Evolutionary conservation across 2,888 invertebrate genomes (phyloP), one percentile per base, ranked within the genome.

Genomic region (Clitarchus hookeri): DNA sequence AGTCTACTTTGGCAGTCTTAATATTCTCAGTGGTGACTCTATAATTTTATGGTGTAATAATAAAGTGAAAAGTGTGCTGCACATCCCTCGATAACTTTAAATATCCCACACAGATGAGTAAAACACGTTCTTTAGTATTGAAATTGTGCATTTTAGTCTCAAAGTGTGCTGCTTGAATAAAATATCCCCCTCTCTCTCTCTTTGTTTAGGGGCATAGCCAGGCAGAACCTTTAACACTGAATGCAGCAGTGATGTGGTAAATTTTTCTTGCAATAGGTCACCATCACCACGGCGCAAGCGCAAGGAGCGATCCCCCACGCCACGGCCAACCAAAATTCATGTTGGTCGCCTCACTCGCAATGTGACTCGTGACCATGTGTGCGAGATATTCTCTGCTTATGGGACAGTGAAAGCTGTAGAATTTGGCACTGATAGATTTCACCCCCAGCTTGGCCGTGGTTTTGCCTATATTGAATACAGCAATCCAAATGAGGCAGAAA

Each of bases 401-500:
- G 97, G 97, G 23, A 94, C 94, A 85, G 95, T 99, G 0, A 98
- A 98, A 91, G 93, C 94, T 90, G 95, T 99, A 0, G 99, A 99
- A 90, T 96, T 98, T 91, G 97, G 97, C 0, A 93, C 94, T 88
- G 99, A 99, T 90, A 95, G 98, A 88, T 93, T 96, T 86, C 98
- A 99, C 91, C 95, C 96, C 0, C 96, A 96, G 90, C 94, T 97
- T 89, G 97, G 97, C n/a, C 94, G 97, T 48, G 98, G 98, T 0
- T 97, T 97, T 91, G 98, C 98, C 19, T 99, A 99, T 91, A 97
- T 99, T 3, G 99, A 99, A 90, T 99, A 96, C 92, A 96, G 95
- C 88, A 97, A 95, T 86, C 94, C 98, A 0, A 99, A 99, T 89
- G 98, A 99, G 91, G 99, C 99, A 27, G 98, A 99, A 91, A 98